Evolutionary conservation across 2,888 invertebrate species (phyloP).

Genomic region (Pachycephus smyrnensis): DNA sequence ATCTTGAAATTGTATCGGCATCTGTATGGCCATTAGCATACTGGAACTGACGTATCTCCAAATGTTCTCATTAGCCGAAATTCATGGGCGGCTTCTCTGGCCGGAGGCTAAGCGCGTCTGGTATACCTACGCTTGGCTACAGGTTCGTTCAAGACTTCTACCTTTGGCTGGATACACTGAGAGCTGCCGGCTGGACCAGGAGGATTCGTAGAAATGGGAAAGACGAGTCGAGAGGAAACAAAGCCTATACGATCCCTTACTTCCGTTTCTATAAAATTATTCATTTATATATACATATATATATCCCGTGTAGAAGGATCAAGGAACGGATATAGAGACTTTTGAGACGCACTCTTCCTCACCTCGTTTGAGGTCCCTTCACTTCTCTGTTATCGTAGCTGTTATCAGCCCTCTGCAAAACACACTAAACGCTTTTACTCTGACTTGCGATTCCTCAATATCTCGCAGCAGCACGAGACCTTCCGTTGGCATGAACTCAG

Average conservation of each 20-base stretch:
- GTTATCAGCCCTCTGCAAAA: slow-evolving; percentile 36
- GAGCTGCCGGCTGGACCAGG: background rate
- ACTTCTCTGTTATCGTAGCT: slow-evolving; percentile 23
- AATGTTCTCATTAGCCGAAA: slow-evolving; percentile 68
- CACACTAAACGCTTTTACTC: slow-evolving; percentile 39
- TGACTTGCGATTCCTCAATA: slow-evolving; percentile 24
- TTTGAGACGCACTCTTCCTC: background rate
- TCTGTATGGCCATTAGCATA: slow-evolving; percentile 68
- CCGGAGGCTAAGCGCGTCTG: slow-evolving; percentile 33
- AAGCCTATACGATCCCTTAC: background rate
- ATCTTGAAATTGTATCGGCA: slow-evolving; percentile 68
- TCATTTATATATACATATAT: background rate
- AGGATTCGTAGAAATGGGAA: background rate
- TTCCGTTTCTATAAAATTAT: background rate
- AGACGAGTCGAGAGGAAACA: background rate
- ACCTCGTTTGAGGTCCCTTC: background rate
- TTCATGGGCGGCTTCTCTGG: slow-evolving; percentile 66
- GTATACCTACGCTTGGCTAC: slow-evolving; percentile 31
- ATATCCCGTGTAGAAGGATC: background rate
- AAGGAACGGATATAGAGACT: background rate
- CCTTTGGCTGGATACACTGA: background rate
- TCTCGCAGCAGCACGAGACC: slow-evolving; percentile 11
- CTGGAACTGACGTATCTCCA: slow-evolving; percentile 68
- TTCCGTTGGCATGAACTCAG: background rate
- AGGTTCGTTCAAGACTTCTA: slow-evolving; percentile 43